Conservation (phyloP, 2,113 vertebrate species). For the Oryzias curvinotus region DNA sequence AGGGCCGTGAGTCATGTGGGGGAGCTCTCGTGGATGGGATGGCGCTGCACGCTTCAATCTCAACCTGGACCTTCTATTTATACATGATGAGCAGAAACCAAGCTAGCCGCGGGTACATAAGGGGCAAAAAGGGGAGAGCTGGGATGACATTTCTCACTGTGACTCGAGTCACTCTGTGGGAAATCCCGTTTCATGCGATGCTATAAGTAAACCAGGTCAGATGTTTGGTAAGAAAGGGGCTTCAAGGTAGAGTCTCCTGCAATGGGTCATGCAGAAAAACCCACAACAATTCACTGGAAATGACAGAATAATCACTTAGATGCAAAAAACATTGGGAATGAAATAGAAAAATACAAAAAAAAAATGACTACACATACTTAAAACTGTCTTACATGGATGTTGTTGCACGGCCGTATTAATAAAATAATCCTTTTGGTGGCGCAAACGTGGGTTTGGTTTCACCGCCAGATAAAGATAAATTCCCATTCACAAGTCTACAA, state of each 20-base stretch:
- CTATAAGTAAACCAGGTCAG: slow-evolving; percentile 61
- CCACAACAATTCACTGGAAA: slow-evolving; percentile 14
- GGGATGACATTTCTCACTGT: slow-evolving; percentile 40
- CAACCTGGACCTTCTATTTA: slow-evolving; percentile 43
- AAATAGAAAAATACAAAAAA: too few species aligned
- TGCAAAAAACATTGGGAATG: too few species aligned
- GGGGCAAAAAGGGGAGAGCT: slow-evolving; percentile 6
- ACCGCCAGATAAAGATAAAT: too few species aligned
- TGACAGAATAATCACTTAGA: slow-evolving; percentile 8
- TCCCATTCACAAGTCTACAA: too few species aligned
- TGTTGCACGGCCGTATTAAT: too few species aligned
- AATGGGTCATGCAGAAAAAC: slow-evolving; percentile 33
- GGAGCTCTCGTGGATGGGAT: background rate
- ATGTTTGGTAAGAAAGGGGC: slow-evolving; percentile 43
- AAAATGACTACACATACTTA: too few species aligned
- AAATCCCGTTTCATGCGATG: slow-evolving; percentile 51
- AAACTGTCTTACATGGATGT: too few species aligned
- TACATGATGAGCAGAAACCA: slow-evolving; percentile 22
- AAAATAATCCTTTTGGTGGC: too few species aligned
- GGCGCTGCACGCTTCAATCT: slow-evolving; percentile 23
- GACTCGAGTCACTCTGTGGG: slow-evolving; percentile 44
- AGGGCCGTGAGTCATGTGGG: slow-evolving; percentile 31
- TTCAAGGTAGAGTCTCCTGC: slow-evolving; percentile 25
- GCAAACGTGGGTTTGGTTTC: too few species aligned
- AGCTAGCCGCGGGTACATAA: slow-evolving; percentile 18